phyloP scores from a whole-genome alignment of 2,113 vertebrate species.

The Theristicus caerulescens region DNA sequence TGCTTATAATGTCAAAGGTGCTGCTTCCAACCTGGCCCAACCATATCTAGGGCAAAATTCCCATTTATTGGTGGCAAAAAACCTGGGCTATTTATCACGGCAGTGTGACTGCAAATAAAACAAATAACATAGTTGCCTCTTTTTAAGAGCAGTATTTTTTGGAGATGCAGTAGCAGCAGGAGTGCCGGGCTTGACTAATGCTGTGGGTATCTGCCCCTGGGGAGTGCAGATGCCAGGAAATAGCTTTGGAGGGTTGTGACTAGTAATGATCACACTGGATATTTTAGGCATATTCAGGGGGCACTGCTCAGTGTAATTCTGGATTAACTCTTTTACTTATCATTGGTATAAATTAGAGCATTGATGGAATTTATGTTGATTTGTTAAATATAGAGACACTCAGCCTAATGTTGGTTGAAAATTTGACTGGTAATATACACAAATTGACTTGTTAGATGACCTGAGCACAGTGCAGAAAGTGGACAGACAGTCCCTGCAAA shows the following conservation, averaged over 20 bases:
- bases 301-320: slow-evolving; percentile 23
- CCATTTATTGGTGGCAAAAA: not conserved
- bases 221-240: slow-evolving; percentile 61
- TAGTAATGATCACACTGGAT: slow-evolving; percentile 53
- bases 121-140: not conserved
- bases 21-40: not conserved
- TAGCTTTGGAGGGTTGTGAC: slow-evolving; percentile 36
- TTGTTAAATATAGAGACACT: not conserved
- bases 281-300: slow-evolving; percentile 48
- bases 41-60: not conserved
- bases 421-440: not conserved
- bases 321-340: slow-evolving; percentile 47
- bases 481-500: not conserved
- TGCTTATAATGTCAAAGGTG: not conserved
- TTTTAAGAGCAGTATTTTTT: slow-evolving; percentile 28
- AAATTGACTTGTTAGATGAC: not conserved
- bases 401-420: not conserved
- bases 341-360: not conserved
- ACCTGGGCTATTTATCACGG: not conserved
- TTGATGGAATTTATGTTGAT: not conserved
- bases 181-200: slow-evolving; percentile 53
- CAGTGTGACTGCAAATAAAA: not conserved
- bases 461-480: not conserved
- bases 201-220: slow-evolving; percentile 51
- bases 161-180: slow-evolving; percentile 43